Base-by-base conservation (phyloP, 2,113 vertebrate species). In the Semnornis frantzii region DNA sequence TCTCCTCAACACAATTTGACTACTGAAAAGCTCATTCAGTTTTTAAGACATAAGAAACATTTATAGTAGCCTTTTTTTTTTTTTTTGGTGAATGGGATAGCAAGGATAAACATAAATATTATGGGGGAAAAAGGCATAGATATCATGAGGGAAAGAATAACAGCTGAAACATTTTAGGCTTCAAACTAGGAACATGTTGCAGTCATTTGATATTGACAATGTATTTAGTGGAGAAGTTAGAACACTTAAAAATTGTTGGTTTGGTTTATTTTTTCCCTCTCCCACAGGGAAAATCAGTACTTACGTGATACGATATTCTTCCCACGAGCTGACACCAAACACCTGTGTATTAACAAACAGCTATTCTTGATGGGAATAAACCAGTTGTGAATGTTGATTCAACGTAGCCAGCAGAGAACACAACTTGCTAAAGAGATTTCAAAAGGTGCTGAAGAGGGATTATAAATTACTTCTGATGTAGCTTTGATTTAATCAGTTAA, bases 81-180 rank as follows among this genome's bases (percentile, higher is more conserved):
- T 15, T 39, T 60, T 28, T 30, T 5, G 34, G 27, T 65, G 33
- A 65, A 34, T 21, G 8, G 3, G 15, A 15, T 46, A 57, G 33
- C 15, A 31, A 27, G 5, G 5, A 23, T 17, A 65, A n/a, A 15
- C 15, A 31, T 2, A 60, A 31, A 55, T 31, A 54, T 15, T 71
- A 5, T 1, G 30, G 9, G 17, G 5, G 8, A 12, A 59, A 34
- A 73, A 31, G 1, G 0, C 12, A 16, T 33, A 3, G 33, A 9
- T 68, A n/a, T 19, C 3, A 9, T 5, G 8, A 86, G 46, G 30
- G 58, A 15, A 3, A 76, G 30, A 72, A 81, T 8, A 68, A 28
- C 3, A 55, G 5, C 8, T 14, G 20, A 55, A 58, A 30, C 8
- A 5, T 48, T 63, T 81, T 54, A 39, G 15, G 5, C 4, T 6